phyloP scores from a whole-genome alignment of 2,797 vertebrate species.

The Propithecus perrieri region DNA sequence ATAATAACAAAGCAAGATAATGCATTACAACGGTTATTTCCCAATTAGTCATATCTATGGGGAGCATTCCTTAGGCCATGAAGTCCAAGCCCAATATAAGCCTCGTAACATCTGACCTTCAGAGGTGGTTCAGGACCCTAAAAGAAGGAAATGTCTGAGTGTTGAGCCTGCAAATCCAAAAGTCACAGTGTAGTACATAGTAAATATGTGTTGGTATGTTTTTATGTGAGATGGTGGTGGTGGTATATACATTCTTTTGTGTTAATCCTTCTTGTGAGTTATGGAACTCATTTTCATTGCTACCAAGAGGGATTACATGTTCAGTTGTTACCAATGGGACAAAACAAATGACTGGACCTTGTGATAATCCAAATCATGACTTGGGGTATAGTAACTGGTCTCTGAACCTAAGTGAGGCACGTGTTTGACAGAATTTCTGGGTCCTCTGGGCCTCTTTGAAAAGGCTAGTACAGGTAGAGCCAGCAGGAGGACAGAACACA shows the following conservation, averaged over 20 bases:
- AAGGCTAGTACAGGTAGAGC: background rate
- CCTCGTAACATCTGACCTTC: background rate
- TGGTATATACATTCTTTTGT: background rate
- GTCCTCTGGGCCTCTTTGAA: background rate
- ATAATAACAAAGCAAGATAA: constrained; percentile 21
- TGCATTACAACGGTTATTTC: background rate
- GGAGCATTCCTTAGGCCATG: background rate
- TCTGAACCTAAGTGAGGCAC: constrained; percentile 1
- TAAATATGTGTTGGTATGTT: background rate
- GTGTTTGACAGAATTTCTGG: background rate
- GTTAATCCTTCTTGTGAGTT: background rate
- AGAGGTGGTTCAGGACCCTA: background rate
- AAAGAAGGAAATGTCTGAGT: constrained; percentile 6
- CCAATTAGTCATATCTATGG: background rate
- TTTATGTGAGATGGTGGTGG: background rate
- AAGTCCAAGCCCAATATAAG: background rate
- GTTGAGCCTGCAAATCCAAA: background rate
- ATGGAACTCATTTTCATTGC: constrained; percentile 16
- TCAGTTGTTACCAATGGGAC: background rate
- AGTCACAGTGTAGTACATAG: background rate
- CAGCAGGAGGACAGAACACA: background rate
- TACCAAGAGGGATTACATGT: background rate
- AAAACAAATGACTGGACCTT: background rate
- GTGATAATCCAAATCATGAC: background rate
- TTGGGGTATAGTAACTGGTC: background rate